Base-by-base conservation (phyloP, 2,888 invertebrate genomes). In the Trichacis sp. region DNA sequence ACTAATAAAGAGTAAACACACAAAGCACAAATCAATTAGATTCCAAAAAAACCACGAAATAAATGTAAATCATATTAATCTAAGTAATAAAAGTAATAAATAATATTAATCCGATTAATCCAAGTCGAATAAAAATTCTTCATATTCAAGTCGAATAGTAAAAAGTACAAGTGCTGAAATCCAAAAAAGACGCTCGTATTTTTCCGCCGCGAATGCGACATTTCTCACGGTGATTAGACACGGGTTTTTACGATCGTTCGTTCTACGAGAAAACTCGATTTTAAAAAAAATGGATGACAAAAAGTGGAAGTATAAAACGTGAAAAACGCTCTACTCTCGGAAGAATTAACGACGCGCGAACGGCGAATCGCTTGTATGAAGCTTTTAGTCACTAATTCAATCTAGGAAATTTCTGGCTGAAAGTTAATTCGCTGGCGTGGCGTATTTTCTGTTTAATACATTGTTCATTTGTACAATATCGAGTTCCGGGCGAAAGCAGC, bases 361-460 rank as follows among this genome's bases (percentile, higher is more conserved):
- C 33, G 33, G 8, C 33, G 33, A 33, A 33, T 33, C n/a, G n/a
- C n/a, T 11, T 33, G 33, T n/a, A n/a, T n/a, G n/a, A n/a, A 33
- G 33, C 33, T 33, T 33, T 33, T 33, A 33, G 33, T 33, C 33
- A 9, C 33, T 33, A 33, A 33, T 33, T 33, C 33, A 33, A 33
- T 33, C n/a, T 33, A n/a, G 33, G 11, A 9, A 33, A 33, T 33
- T 33, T 33, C 33, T 33, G n/a, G n/a, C 33, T 24, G 33, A 33
- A 33, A 33, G 33, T 33, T n/a, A n/a, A 33, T n/a, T 33, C 9
- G 33, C 33, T n/a, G 33, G n/a, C n/a, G n/a, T n/a, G n/a, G 33
- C 33, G 33, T 33, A 33, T 33, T 33, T 33, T 33, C 33, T 33
- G 33, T 33, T 33, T n/a, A 33, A 33, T 33, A 33, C 33, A 33